Evolutionary conservation across 2,113 vertebrate species (phyloP), one percentile per base, ranked within the genome.

Genomic region (Rutilus rutilus): DNA sequence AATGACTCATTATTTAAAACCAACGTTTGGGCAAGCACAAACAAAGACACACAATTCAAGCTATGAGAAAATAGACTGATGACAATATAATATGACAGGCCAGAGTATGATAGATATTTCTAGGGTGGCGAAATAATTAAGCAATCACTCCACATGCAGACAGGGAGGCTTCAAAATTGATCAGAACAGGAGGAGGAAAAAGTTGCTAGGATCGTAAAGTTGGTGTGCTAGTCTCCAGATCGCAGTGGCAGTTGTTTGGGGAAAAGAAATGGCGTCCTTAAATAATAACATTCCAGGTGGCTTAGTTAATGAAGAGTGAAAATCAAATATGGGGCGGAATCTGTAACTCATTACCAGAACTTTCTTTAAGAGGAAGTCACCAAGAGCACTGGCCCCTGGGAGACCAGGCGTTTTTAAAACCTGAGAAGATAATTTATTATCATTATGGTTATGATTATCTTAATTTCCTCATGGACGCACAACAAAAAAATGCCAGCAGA

Each of bases 291-390:
- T 95, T 95, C 94, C 94, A 95, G 95, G 94, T 95, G 94, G 94
- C 95, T 95, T 92, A 93, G 93, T 95, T 95, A 95, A 96, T 95
- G 94, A 95, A 95, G 93, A 96, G 94, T 95, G 95, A 94, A 95
- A 95, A 95, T 93, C 94, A 96, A 96, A 95, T 95, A 94, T 95
- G 94, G 92, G 91, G 90, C 90, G 88, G 93, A 95, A 95, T 95
- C 94, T 94, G 92, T 92, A 93, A 93, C 93, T 94, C 92, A 92
- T 94, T 95, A 94, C 92, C 91, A 92, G 88, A 92, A 93, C 91
- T 95, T 95, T 94, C 92, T 92, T 94, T 93, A 93, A 94, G 92
- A 92, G 92, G 91, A 93, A 94, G 91, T 93, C 93, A 92, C 88
- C 90, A 90, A 91, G 89, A 93, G 90, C 89, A 87, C 87, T 88